A percentile compares a stretch with the other conserved stretches of the same genome.
phyloP scores from a whole-genome alignment of 2,113 vertebrate species.

The Nesoenas mayeri region DNA sequence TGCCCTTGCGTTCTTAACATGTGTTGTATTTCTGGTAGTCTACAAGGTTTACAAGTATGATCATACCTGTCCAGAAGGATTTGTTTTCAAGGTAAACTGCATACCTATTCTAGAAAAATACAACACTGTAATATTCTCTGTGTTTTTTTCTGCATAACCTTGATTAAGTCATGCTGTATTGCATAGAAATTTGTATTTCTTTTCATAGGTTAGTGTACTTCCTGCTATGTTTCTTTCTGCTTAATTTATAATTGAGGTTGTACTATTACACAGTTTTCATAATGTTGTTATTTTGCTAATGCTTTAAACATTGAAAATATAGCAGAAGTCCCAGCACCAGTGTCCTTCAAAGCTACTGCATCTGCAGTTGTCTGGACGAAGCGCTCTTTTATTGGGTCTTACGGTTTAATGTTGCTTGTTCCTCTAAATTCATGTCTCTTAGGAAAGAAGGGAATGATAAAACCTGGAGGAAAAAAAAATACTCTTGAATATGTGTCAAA shows the following conservation, averaged over 20 bases:
- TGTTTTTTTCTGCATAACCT: neutral
- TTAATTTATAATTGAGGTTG: neutral
- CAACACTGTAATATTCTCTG: neutral
- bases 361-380: neutral
- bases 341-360: neutral
- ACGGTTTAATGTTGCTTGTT: neutral
- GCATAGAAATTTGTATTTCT: neutral
- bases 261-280: neutral
- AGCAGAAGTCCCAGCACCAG: neutral
- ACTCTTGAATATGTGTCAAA: neutral
- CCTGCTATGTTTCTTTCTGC: neutral
- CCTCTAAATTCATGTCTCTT: neutral
- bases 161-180: neutral
- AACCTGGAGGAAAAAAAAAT: neutral
- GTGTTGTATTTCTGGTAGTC: constrained; percentile 95
- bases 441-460: neutral
- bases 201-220: neutral
- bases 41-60: constrained; percentile 98
- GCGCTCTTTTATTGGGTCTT: neutral
- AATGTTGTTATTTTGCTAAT: neutral
- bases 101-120: neutral
- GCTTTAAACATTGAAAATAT: neutral
- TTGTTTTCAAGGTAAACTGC: constrained; percentile 86
- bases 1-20: constrained; percentile 92
- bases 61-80: constrained; percentile 92